phyloP scores from a whole-genome alignment of 2,888 invertebrate genomes.

The Bellardia pandia region DNA sequence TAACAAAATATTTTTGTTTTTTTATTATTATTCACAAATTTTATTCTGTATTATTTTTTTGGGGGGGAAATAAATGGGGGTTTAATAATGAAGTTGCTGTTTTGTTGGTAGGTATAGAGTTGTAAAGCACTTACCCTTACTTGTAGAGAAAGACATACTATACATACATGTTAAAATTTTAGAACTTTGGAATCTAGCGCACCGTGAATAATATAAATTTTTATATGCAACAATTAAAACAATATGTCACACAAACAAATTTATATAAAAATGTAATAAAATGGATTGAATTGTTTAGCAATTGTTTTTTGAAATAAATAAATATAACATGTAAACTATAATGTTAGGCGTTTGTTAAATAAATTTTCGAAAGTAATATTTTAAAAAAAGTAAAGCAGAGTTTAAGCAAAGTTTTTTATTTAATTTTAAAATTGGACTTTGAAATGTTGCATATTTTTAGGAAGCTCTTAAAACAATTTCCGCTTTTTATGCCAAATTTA shows the following conservation, averaged over 20 bases:
- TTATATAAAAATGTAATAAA: constrained; percentile 17
- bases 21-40: neutral
- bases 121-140: constrained; percentile 51
- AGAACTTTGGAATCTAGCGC: constrained; percentile 40
- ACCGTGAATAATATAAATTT: constrained; percentile 51
- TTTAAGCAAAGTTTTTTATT: neutral
- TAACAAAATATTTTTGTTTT: constrained; percentile 36
- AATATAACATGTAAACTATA: neutral
- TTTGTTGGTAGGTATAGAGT: constrained; percentile 24
- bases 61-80: neutral
- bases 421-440: too few species aligned
- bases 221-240: constrained; percentile 67
- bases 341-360: constrained; percentile 17
- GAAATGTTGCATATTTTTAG: too few species aligned
- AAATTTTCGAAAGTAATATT: neutral
- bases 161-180: constrained; percentile 47
- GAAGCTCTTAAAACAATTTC: too few species aligned
- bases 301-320: neutral
- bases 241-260: constrained; percentile 54
- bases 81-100: constrained; percentile 40
- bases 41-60: too few species aligned
- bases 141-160: neutral
- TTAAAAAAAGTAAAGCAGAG: neutral
- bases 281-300: constrained; percentile 39
- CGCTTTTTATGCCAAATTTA: too few species aligned